Evolutionary conservation across 1,140 invertebrate species (phyloP).

Genomic region (Camponotus vicinus): DNA sequence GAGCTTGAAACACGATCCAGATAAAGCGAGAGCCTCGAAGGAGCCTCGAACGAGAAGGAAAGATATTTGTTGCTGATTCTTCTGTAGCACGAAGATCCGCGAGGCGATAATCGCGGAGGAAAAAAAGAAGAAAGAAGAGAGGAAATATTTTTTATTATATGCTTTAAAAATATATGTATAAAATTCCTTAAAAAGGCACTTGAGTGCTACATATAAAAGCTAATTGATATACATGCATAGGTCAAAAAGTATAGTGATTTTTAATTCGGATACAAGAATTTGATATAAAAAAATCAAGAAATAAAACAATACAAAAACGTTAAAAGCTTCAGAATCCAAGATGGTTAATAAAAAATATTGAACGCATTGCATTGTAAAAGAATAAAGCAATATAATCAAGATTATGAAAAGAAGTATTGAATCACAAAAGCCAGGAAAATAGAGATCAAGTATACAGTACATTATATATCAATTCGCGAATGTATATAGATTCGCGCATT

Average conservation of each 20-base stretch:
- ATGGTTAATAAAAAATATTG: conserved; percentile 23
- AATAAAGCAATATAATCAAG: conserved; percentile 39
- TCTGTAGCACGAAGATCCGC: conserved; percentile 63
- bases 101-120: conserved; percentile 49
- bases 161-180: too few species aligned
- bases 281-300: neutral
- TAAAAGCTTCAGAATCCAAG: neutral
- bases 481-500: conserved; percentile 21
- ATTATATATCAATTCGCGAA: conserved; percentile 29
- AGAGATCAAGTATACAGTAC: conserved; percentile 16
- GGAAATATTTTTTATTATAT: conserved; percentile 22
- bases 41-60: conserved; percentile 24
- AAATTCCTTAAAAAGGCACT: neutral
- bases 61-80: conserved; percentile 21
- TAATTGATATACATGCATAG: neutral
- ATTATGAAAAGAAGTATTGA: conserved; percentile 14
- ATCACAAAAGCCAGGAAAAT: conserved; percentile 42
- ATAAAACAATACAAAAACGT: neutral
- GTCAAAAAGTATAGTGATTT: too few species aligned
- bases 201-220: neutral
- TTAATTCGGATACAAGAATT: too few species aligned
- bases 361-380: neutral
- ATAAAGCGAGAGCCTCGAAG: conserved; percentile 48
- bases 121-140: neutral
- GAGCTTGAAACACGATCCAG: conserved; percentile 71